These are phyloP conservation scores for Siniperca knerii DNA, from an alignment of 2,113 vertebrate genomes.

Conservation along the genomic window DNA sequence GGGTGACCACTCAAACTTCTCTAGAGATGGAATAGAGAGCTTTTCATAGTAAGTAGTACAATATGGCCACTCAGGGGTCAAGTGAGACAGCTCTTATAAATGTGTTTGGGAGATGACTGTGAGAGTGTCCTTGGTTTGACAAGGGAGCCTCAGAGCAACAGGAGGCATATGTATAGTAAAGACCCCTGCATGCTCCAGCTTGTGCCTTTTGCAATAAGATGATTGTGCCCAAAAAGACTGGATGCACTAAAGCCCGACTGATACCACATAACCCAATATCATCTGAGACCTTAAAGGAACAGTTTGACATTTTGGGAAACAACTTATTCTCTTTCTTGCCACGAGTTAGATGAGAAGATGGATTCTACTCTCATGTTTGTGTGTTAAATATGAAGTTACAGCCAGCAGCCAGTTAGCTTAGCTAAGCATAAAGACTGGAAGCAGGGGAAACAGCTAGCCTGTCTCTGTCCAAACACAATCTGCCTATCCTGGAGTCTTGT, in stretches of 20 bases:
- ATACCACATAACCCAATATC: neutral
- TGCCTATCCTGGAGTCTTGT: too few species aligned
- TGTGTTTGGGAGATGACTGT: conserved; percentile 38
- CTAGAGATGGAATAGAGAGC: conserved; percentile 38
- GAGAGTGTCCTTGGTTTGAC: conserved; percentile 41
- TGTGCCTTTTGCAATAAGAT: conserved; percentile 29
- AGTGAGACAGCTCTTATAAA: conserved; percentile 28
- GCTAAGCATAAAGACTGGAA: neutral
- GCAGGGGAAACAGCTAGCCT: neutral
- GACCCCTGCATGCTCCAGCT: conserved; percentile 9
- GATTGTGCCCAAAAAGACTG: neutral
- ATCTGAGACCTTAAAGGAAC: neutral
- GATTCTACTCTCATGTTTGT: neutral
- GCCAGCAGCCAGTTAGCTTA: neutral
- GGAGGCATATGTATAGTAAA: conserved; percentile 30
- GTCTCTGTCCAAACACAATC: neutral
- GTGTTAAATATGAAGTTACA: neutral
- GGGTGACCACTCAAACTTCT: conserved; percentile 44
- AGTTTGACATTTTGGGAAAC: conserved; percentile 5
- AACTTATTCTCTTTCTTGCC: neutral
- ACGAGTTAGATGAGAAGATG: neutral
- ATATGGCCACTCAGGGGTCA: conserved; percentile 26
- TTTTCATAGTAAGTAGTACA: conserved; percentile 38
- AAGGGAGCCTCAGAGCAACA: conserved; percentile 46
- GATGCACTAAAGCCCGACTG: neutral